Percentiles rank a stretch among this genome's conserved stretches.
phyloP scores from a whole-genome alignment of 1,140 invertebrate species.

The Ephestia elutella region DNA sequence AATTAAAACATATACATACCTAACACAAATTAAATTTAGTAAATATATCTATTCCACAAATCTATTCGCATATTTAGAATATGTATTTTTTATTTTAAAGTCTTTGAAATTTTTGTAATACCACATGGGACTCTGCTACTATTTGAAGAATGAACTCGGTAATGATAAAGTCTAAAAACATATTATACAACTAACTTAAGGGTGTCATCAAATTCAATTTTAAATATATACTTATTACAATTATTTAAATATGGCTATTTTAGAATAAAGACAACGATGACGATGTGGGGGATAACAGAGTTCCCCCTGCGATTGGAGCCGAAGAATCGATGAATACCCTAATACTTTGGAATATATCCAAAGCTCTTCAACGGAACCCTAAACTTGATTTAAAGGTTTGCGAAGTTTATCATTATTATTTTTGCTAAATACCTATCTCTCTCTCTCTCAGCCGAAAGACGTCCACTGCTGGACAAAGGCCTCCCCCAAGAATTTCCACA shows the following conservation, averaged over 20 bases:
- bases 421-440: no score
- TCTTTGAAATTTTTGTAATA: background rate
- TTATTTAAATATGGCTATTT: background rate
- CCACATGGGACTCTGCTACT: background rate
- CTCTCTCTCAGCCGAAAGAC: no score
- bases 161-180: background rate
- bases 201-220: no score
- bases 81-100: background rate
- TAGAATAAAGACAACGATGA: background rate
- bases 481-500: no score
- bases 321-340: slow-evolving; percentile 44
- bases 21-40: no score
- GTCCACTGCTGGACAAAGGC: no score
- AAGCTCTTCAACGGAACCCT: slow-evolving; percentile 46
- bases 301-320: background rate
- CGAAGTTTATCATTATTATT: background rate
- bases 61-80: background rate
- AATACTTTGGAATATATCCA: slow-evolving; percentile 61
- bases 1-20: no score
- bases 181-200: no score
- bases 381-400: slow-evolving; percentile 48
- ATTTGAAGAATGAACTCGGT: background rate
- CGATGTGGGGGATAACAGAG: background rate
- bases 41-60: background rate
- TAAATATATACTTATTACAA: no score